A percentile compares a stretch with the other conserved stretches of the same genome.
Evolutionary conservation across 2,113 vertebrate genomes (phyloP).

Genomic region (Catharus bicknelli): DNA sequence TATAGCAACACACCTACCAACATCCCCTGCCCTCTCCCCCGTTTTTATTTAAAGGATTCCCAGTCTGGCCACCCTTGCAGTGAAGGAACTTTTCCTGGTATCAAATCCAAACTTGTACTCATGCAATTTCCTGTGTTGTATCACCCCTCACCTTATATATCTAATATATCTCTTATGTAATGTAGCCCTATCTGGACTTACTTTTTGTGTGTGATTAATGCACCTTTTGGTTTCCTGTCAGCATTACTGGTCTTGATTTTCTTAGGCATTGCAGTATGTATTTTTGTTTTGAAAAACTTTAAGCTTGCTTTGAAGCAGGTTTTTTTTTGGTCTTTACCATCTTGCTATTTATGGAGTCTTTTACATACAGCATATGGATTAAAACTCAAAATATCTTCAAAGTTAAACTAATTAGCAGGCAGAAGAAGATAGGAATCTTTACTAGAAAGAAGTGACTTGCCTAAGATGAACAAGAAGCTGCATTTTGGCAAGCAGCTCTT

Average conservation of each 20-base stretch:
- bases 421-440: background rate
- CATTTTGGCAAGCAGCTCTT: background rate
- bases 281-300: background rate
- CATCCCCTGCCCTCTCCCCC: background rate
- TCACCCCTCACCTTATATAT: background rate
- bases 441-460: background rate
- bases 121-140: background rate
- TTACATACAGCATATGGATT: fast-evolving
- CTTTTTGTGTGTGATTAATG: background rate
- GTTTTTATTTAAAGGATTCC: background rate
- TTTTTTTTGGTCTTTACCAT: background rate
- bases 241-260: background rate
- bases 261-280: background rate
- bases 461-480: background rate
- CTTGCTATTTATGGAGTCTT: background rate
- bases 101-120: background rate
- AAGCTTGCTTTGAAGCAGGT: background rate
- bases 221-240: background rate
- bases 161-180: background rate
- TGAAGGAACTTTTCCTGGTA: background rate
- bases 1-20: background rate
- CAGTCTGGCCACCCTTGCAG: background rate
- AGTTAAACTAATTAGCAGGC: background rate
- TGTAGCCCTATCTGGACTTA: background rate
- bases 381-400: background rate